Evolutionary conservation across 2,113 vertebrate species (phyloP), one percentile per base, ranked within the genome.

Genomic region (Megalops atlanticus): DNA sequence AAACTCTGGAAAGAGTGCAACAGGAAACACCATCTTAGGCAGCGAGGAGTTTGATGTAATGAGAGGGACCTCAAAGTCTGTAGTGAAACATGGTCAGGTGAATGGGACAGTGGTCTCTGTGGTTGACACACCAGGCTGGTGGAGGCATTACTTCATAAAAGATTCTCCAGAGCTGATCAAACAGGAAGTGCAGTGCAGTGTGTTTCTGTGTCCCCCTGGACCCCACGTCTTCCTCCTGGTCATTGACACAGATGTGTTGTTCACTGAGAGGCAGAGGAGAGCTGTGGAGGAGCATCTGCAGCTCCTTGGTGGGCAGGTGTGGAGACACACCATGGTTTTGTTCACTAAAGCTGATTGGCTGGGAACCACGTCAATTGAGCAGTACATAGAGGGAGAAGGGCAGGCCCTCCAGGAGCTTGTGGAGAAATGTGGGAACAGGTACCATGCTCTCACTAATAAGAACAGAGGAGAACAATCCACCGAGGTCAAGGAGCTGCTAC

Each of bases 331-430:
- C 1, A 27, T 87, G 2, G 36, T 89, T 4, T 74, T 89, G 43
- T 91, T 89, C 77, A 87, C 84, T 69, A 80, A 75, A 54, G 83
- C 85, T 49, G 90, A 89, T 76, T 88, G 90, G 84, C 74, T 89
- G 82, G 77, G 85, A 31, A 4, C 3, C 10, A 49, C 45, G 41
- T 81, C 36, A 33, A 84, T 84, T 15, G 87, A 87, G 49, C 76
- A 88, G 81, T 81, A 84, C 68, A 86, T 87, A 0, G 87, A 88
- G 74, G 79, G 82, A 0, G 87, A 88, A 16, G 88, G 86, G 24
- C 74, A 81, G 58, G 84, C 84, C 73, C n/a, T 91, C 41, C 70
- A 71, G 68, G 8, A 31, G 68, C 68, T 70, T 12, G 68, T 70
- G 11, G 68, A 70, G 8, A 70, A 70, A 33, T 70, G 68, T 33